Evolutionary conservation across 2,888 invertebrate genomes (phyloP).

Genomic region (Eugnorisma glareosa): DNA sequence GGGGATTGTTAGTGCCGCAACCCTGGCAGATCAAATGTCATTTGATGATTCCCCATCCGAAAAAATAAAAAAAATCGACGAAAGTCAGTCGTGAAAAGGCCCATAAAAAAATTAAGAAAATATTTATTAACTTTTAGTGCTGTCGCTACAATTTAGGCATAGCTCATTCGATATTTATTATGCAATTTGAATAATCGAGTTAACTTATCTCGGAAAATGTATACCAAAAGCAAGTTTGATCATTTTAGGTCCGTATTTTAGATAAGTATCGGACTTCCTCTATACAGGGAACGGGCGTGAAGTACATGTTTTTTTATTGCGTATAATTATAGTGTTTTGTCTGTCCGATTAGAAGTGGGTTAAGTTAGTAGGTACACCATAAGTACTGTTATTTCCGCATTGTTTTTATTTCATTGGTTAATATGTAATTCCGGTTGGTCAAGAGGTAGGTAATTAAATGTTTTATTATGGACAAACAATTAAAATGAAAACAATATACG

Average conservation of each 20-base stretch:
- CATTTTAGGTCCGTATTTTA: conserved; percentile 30
- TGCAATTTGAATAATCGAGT: conserved; percentile 58
- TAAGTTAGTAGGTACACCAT: conserved; percentile 1
- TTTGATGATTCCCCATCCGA: too few species aligned
- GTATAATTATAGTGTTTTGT: conserved; percentile 50
- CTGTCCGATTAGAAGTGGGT: not conserved
- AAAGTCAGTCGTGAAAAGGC: not conserved
- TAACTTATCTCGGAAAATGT: conserved; percentile 43
- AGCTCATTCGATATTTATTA: conserved; percentile 54
- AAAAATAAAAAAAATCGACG: too few species aligned
- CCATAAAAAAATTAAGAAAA: not conserved
- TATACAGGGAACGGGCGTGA: conserved; percentile 39
- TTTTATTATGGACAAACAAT: not conserved
- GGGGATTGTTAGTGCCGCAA: too few species aligned
- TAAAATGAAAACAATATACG: not conserved
- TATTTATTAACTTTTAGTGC: not conserved
- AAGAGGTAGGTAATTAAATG: not conserved
- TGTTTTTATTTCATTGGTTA: not conserved
- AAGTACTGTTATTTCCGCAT: conserved; percentile 4
- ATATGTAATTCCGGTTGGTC: not conserved
- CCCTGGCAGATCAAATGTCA: too few species aligned
- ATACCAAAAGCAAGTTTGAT: conserved; percentile 29
- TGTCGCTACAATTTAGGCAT: conserved; percentile 34
- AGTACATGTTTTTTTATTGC: conserved; percentile 44
- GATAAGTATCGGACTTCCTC: conserved; percentile 51